Evolutionary conservation across 2,888 invertebrate species (phyloP).

Genomic region (Agrilus mali): DNA sequence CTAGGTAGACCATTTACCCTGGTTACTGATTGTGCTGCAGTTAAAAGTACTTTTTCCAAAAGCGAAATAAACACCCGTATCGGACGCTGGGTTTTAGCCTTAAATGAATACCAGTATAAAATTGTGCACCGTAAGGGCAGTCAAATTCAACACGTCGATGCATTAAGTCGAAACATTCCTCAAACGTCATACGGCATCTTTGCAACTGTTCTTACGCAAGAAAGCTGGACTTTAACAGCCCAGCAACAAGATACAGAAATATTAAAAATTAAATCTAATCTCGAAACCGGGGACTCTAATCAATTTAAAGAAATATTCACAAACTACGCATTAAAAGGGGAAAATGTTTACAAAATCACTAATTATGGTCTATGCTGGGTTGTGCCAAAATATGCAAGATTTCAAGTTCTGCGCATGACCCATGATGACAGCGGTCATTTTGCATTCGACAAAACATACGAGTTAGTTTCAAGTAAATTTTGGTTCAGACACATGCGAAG

Average conservation of each 20-base stretch:
- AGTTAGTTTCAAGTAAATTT: conserved; percentile 5
- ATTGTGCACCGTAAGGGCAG: conserved; percentile 4
- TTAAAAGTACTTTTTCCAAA: conserved; percentile 4
- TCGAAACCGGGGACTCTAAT: no score
- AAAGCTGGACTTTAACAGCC: no score
- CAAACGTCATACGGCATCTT: no score
- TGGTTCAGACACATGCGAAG: conserved; percentile 11
- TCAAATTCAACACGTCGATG: conserved; percentile 10
- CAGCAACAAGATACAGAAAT: no score
- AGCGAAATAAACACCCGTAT: conserved; percentile 9
- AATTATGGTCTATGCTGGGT: not conserved
- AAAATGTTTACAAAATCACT: no score
- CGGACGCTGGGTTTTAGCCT: no score
- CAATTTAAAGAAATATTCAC: no score
- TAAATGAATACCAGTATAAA: conserved; percentile 6
- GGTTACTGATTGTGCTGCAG: conserved; percentile 3
- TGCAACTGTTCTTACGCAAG: no score
- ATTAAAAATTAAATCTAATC: no score
- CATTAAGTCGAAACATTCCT: conserved; percentile 6
- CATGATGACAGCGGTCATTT: conserved; percentile 12
- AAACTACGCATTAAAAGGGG: no score
- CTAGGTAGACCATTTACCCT: not conserved
- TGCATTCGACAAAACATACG: conserved; percentile 7
- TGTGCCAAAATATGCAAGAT: not conserved
- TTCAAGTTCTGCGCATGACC: conserved; percentile 1